Evolutionary conservation across 2,797 vertebrate species (phyloP).

Genomic region (Prunella strophiata): DNA sequence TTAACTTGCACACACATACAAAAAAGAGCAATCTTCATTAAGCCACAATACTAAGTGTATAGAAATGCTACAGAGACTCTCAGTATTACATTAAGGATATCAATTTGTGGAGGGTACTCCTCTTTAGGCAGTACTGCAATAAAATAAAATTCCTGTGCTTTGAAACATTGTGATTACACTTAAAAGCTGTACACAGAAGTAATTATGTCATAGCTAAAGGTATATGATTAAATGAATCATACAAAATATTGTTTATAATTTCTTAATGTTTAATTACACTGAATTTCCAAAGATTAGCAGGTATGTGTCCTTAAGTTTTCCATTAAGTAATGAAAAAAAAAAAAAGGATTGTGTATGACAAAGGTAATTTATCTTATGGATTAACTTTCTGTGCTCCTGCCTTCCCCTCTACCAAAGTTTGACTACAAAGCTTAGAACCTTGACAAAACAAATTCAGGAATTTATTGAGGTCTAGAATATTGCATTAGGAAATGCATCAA

Average conservation of each 20-base stretch:
- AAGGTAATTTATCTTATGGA: not conserved
- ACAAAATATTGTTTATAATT: not conserved
- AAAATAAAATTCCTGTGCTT: not conserved
- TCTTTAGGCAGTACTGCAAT: not conserved
- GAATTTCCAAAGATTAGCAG: not conserved
- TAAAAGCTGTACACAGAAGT: not conserved
- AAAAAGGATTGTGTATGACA: not conserved
- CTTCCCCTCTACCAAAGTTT: not conserved
- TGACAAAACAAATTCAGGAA: not conserved
- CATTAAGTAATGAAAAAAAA: not conserved
- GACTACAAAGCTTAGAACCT: not conserved
- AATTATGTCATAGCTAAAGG: not conserved
- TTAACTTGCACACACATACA: not conserved
- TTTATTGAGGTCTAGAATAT: not conserved
- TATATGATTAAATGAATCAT: not conserved
- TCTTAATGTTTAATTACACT: not conserved
- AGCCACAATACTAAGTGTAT: not conserved
- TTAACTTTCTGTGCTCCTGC: not conserved
- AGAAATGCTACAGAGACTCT: not conserved
- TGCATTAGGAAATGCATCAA: constrained; percentile 23
- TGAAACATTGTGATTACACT: not conserved
- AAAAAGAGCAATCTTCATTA: not conserved
- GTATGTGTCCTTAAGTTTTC: not conserved
- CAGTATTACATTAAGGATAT: not conserved
- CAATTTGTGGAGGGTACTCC: not conserved